Conservation (phyloP, 92 coral and sea anemone genomes). For the Palythoa grandis region DNA sequence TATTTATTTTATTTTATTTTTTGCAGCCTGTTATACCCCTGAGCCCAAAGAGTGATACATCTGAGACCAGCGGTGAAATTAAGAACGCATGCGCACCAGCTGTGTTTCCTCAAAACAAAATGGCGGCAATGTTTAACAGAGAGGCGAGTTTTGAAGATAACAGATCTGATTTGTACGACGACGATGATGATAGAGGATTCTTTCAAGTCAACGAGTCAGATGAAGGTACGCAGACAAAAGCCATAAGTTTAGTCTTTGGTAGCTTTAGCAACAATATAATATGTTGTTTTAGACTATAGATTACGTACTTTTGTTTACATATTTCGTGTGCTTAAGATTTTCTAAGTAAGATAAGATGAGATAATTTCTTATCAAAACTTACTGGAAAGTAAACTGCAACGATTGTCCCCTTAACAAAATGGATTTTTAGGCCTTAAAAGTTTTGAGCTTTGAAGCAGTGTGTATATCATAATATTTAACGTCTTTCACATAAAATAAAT, state of each 20-base stretch:
- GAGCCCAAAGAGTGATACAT: constrained; percentile 91
- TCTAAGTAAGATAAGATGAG: background rate
- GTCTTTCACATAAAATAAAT: no score
- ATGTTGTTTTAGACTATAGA: background rate
- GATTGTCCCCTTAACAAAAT: no score
- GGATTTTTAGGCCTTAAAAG: no score
- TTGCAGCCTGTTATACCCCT: constrained; percentile 60
- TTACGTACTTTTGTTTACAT: constrained; percentile 3
- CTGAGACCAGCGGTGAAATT: constrained; percentile 75
- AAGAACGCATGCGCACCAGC: constrained; percentile 83
- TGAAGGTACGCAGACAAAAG: constrained; percentile 73
- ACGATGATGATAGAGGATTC: constrained; percentile 89
- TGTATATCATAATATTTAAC: no score
- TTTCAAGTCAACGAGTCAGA: constrained; percentile 95
- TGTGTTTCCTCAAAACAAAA: constrained; percentile 70
- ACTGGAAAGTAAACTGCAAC: no score
- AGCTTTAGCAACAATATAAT: background rate
- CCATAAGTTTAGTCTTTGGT: background rate
- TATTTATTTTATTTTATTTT: constrained; percentile 39
- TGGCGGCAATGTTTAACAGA: constrained; percentile 94
- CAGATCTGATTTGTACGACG: constrained; percentile 90
- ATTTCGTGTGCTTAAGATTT: background rate
- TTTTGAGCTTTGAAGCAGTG: no score
- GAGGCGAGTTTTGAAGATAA: constrained; percentile 95
- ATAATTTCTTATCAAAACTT: no score